Percentiles rank a stretch among this genome's conserved stretches.
phyloP scores from a whole-genome alignment of 2,113 vertebrate genomes.

The Megalops atlanticus region DNA sequence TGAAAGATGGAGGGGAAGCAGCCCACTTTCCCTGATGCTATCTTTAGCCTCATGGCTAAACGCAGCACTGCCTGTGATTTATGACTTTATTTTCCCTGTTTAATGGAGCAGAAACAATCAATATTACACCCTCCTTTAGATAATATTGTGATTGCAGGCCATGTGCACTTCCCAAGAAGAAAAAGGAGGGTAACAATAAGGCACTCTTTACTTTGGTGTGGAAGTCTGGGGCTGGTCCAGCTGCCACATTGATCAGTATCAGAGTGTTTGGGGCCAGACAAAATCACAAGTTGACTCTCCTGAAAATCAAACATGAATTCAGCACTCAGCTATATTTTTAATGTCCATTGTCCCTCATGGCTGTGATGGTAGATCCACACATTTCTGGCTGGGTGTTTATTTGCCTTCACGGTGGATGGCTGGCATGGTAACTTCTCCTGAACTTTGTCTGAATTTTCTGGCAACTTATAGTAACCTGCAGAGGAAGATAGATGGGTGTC shows the following conservation, averaged over 20 bases:
- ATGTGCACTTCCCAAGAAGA: slow-evolving; percentile 18
- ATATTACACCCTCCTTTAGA: slow-evolving; percentile 30
- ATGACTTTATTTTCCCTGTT: slow-evolving; percentile 21
- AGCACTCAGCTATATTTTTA: slow-evolving; percentile 8
- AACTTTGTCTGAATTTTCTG: background rate
- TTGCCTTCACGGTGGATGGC: background rate
- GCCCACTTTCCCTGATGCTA: background rate
- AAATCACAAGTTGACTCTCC: background rate
- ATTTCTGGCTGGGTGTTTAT: background rate
- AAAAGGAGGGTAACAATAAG: slow-evolving; percentile 5
- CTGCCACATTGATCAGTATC: background rate
- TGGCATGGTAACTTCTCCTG: background rate
- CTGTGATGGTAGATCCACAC: background rate
- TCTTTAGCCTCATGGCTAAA: background rate
- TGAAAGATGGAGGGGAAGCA: background rate
- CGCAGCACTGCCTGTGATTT: background rate
- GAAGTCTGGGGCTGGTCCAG: slow-evolving; percentile 24
- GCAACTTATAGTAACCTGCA: background rate
- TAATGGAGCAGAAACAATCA: slow-evolving; percentile 30
- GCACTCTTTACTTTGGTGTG: slow-evolving; percentile 21
- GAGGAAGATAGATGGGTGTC: too few species aligned
- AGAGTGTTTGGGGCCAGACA: background rate
- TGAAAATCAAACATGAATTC: background rate
- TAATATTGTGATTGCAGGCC: slow-evolving; percentile 23
- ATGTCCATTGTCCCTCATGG: background rate